Base-by-base conservation (phyloP, 1,140 invertebrate genomes). In the Solen grandis region DNA sequence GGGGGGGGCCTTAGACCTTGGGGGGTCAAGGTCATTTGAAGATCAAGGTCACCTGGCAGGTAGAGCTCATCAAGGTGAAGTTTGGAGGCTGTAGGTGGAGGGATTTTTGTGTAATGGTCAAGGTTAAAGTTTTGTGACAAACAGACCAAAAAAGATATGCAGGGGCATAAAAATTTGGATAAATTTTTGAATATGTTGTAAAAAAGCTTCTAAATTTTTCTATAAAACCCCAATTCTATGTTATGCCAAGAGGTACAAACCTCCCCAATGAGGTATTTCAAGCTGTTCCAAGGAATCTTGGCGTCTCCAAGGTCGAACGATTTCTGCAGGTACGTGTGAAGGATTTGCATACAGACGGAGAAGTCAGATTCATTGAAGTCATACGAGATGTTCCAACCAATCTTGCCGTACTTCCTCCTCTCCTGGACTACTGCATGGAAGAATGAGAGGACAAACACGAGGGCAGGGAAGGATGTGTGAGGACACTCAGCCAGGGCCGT, bases 291-390 rank as follows among this genome's bases (percentile, higher is more conserved):
- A 5, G 97, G 96, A 70, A 97, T 95, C 84, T 92, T 92, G 0
- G 92, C 90, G 41, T 96, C 95, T 41, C 94, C 94, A 0, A 92
- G 92, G 0, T 93, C 89, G 60, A 85, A 46, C 50, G 95, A 94
- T 88, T 96, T 96, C 0, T 94, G 95, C 16, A 97, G 92, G 91
- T 97, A 98, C 5, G 95, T 96, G 60, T 95, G 94, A 35, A 98
- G 91, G 75, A 98, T 97, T 88, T 95, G 94, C 75, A 95, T 94
- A 90, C 96, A 97, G 19, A 97, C 96, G 73, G 95, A 94, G 89
- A 97, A 98, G 93, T 98, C 97, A 0, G 96, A 96, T 92, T 97
- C 96, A 88, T 96, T 97, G 90, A 98, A 98, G 93, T 98, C 97
- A 88, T 98, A 98, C 54, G 94, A 94, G 76, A 98, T 96, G 88